Percentiles rank a stretch among this genome's conserved stretches.
Evolutionary conservation across 2,113 vertebrate genomes (phyloP).

Genomic region (Heloderma charlesbogerti): DNA sequence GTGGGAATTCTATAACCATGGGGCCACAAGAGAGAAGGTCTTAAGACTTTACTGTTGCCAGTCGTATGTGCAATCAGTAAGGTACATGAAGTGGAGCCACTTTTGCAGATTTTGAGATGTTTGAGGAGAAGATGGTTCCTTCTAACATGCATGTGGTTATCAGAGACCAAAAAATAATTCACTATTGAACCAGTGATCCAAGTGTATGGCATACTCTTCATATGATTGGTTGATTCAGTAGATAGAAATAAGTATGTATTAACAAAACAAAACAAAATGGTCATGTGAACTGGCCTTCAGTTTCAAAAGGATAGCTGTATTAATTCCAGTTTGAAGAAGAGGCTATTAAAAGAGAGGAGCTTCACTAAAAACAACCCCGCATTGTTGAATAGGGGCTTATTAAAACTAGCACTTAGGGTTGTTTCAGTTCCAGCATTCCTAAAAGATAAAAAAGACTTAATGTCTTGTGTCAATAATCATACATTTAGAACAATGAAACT

Average conservation of each 20-base stretch:
- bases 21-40: neutral
- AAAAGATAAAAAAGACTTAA: slow-evolving; percentile 31
- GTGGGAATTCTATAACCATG: neutral
- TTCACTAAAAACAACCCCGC: slow-evolving; percentile 1
- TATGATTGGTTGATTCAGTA: neutral
- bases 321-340: neutral
- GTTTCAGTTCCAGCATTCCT: neutral
- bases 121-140: neutral
- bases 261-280: neutral
- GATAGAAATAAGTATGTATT: neutral
- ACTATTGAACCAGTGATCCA: neutral
- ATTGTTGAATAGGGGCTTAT: slow-evolving; percentile 4
- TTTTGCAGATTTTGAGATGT: neutral
- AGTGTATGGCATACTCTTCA: neutral
- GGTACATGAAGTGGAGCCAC: neutral
- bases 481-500: neutral
- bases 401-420: neutral
- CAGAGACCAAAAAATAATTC: neutral
- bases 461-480: neutral
- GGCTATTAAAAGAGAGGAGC: neutral
- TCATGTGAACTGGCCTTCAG: neutral
- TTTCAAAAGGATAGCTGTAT: neutral
- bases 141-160: neutral
- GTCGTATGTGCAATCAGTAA: neutral
- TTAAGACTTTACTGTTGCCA: neutral